Evolutionary conservation across 1,140 invertebrate species (phyloP).

Genomic region (Hypsibius dujardini): DNA sequence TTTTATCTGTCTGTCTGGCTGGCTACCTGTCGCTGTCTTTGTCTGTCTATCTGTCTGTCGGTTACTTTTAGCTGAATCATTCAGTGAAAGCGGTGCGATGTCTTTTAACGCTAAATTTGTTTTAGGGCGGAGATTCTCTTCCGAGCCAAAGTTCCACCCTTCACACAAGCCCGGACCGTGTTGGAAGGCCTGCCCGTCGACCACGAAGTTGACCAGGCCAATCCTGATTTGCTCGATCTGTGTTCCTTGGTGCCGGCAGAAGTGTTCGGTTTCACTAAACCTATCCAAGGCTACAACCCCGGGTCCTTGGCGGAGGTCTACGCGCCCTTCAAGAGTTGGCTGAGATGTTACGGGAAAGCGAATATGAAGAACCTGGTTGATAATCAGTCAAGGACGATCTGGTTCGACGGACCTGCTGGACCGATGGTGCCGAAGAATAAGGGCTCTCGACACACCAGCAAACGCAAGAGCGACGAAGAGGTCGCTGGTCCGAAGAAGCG

Average conservation of each 20-base stretch:
- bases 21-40: constrained; percentile 19
- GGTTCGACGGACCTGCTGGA: constrained; percentile 31
- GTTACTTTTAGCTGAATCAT: constrained; percentile 23
- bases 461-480: background rate
- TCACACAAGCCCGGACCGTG: constrained; percentile 28
- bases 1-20: background rate
- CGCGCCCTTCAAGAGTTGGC: constrained; percentile 28
- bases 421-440: constrained; percentile 29
- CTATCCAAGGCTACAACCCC: constrained; percentile 24
- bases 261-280: constrained; percentile 28
- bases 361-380: constrained; percentile 32
- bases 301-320: constrained; percentile 26
- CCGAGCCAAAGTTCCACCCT: constrained; percentile 28
- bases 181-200: constrained; percentile 23
- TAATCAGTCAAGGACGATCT: constrained; percentile 31
- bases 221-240: constrained; percentile 28
- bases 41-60: background rate
- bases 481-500: no score
- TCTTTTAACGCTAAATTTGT: background rate
- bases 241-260: constrained; percentile 29
- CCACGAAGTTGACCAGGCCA: constrained; percentile 21
- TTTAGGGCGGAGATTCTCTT: constrained; percentile 21
- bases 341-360: constrained; percentile 31
- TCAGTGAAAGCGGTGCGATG: constrained; percentile 25
- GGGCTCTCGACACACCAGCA: constrained; percentile 8